Evolutionary conservation across 2,888 invertebrate species (phyloP), one percentile per base, ranked within the genome.

Genomic region (Aleiodes alternator): DNA sequence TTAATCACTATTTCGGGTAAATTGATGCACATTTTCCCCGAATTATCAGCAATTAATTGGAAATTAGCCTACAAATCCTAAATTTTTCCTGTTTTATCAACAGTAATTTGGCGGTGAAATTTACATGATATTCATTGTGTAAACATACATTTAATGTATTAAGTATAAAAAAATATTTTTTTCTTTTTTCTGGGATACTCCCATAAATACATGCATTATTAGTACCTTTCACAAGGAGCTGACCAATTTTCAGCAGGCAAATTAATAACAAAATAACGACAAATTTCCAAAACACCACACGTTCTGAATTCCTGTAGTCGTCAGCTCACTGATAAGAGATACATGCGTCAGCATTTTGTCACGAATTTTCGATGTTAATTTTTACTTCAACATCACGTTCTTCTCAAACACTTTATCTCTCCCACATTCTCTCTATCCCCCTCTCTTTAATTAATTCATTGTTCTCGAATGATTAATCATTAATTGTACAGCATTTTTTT

Each of bases 291-390:
- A 55, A 64, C 48, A 12, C 64, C 64, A 64, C 43, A 64, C 43
- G 43, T 64, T 69, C 14, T n/a, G 31, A n/a, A 69, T 69, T 69
- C 55, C 55, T 69, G 55, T 38, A 38, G 55, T 29, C 53, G 69
- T 69, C 69, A 69, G 69, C 69, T 43, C 9, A 56, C 38, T 69
- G 69, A 69, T 69, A 69, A 69, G 69, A 11, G 38, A 34, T 34
- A 69, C 55, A 29, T 53, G 55, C 6, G 69, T 69, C 69, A 55
- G 69, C 69, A 69, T 38, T 55, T 69, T 69, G 69, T 55, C 56
- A 56, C 69, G 55, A 55, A 69, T 55, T 55, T 38, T 14, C 43
- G 11, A 23, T 8, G 64, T 16, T 9, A 14, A 48, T 64, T 64
- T 64, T 6, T 59, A 59, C 38, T 59, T 12, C 6, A 38, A 59